Evolutionary conservation across 2,888 invertebrate species (phyloP).

Genomic region (Apotomis turbidana): DNA sequence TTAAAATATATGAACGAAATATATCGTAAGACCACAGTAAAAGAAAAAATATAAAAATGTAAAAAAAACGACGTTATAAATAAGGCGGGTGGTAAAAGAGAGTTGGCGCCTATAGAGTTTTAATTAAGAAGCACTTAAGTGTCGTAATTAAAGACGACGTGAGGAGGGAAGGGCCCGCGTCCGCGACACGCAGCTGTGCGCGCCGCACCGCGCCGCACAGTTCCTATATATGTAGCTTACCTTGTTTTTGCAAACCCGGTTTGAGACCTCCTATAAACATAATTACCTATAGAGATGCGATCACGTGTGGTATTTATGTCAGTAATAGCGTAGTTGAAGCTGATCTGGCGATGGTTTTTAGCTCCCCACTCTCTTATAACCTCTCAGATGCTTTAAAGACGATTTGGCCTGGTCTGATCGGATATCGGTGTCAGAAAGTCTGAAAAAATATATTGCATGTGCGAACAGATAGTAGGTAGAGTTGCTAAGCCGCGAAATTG

Average conservation of each 20-base stretch:
- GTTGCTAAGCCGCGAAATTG: no score
- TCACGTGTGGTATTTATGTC: neutral
- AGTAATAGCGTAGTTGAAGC: neutral
- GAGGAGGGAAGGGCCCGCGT: conserved; percentile 45
- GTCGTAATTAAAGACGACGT: conserved; percentile 59
- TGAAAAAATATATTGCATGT: no score
- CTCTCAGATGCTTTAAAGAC: no score
- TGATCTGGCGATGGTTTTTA: no score
- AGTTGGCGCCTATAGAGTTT: conserved; percentile 53
- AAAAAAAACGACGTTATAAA: neutral
- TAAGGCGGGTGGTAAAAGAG: conserved; percentile 47
- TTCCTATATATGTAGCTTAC: neutral
- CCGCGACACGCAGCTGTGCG: conserved; percentile 23
- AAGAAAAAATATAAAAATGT: neutral
- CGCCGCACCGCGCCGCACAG: neutral
- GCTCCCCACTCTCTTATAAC: no score
- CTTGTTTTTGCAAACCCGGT: conserved; percentile 11
- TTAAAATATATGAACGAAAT: no score
- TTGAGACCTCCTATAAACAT: neutral
- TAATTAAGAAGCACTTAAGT: conserved; percentile 65
- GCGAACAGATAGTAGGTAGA: no score
- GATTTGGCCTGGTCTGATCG: no score
- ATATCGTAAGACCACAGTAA: no score
- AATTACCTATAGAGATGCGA: neutral
- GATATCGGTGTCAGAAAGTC: no score